Conservation (phyloP, 2,113 vertebrate species). For the Propithecus coquereli region DNA sequence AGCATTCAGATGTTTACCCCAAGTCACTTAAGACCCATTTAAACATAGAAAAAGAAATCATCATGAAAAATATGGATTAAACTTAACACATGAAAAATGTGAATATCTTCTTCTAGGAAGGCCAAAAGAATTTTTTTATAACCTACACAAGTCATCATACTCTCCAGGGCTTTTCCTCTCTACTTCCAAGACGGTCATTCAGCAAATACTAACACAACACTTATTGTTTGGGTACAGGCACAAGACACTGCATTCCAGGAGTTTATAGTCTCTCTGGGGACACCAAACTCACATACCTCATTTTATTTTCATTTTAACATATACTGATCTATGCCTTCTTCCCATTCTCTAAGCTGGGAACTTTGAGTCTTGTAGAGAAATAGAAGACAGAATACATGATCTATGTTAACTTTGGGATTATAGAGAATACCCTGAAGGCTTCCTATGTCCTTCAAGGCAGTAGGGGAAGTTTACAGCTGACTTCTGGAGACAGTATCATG, state of each 20-base stretch:
- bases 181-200: not conserved
- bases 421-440: not conserved
- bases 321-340: not conserved
- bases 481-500: not conserved
- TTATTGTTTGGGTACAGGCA: not conserved
- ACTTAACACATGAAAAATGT: not conserved
- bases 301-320: slow-evolving; percentile 2
- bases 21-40: not conserved
- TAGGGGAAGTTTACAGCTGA: not conserved
- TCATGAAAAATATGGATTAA: not conserved
- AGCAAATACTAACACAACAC: not conserved
- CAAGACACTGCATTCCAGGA: not conserved
- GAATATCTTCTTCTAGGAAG: not conserved
- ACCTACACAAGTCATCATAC: no score
- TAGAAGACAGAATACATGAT: not conserved
- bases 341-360: not conserved
- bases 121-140: not conserved
- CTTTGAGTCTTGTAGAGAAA: not conserved
- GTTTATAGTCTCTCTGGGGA: not conserved
- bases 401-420: not conserved
- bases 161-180: not conserved
- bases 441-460: not conserved
- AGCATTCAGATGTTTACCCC: not conserved
- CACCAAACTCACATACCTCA: not conserved
- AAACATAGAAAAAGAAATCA: not conserved